Percentiles rank a stretch among this genome's conserved stretches.
phyloP scores from a whole-genome alignment of 2,888 invertebrate genomes.

The Drosophila anomalata region DNA sequence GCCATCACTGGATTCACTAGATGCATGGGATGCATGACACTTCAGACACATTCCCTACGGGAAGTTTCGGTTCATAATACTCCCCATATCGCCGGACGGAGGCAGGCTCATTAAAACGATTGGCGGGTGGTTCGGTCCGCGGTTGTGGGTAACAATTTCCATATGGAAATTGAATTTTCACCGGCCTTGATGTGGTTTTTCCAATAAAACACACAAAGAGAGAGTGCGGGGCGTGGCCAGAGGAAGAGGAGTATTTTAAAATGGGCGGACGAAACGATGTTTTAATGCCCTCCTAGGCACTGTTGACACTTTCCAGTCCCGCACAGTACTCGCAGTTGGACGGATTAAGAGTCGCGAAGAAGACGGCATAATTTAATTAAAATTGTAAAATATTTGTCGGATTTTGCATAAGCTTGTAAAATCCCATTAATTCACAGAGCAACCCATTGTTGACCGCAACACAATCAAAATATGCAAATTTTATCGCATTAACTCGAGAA shows the following conservation, averaged over 20 bases:
- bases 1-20: constrained; percentile 21
- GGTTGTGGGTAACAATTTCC: constrained; percentile 56
- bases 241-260: neutral
- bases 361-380: constrained; percentile 78
- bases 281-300: constrained; percentile 36
- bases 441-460: constrained; percentile 81
- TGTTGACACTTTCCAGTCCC: constrained; percentile 43
- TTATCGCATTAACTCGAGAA: constrained; percentile 81
- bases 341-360: constrained; percentile 53
- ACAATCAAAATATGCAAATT: constrained; percentile 82
- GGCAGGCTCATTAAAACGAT: constrained; percentile 37
- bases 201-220: constrained; percentile 17
- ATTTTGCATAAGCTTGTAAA: constrained; percentile 80
- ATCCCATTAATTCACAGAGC: constrained; percentile 82
- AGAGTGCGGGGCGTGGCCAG: neutral
- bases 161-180: constrained; percentile 81
- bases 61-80: constrained; percentile 26
- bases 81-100: constrained; percentile 18
- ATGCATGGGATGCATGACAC: constrained; percentile 9
- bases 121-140: constrained; percentile 17
- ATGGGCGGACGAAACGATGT: constrained; percentile 27
- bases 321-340: constrained; percentile 37
- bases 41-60: constrained; percentile 5
- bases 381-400: constrained; percentile 79
- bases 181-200: constrained; percentile 61